phyloP scores from a whole-genome alignment of 92 coral and sea anemone species.

The Porites rus region DNA sequence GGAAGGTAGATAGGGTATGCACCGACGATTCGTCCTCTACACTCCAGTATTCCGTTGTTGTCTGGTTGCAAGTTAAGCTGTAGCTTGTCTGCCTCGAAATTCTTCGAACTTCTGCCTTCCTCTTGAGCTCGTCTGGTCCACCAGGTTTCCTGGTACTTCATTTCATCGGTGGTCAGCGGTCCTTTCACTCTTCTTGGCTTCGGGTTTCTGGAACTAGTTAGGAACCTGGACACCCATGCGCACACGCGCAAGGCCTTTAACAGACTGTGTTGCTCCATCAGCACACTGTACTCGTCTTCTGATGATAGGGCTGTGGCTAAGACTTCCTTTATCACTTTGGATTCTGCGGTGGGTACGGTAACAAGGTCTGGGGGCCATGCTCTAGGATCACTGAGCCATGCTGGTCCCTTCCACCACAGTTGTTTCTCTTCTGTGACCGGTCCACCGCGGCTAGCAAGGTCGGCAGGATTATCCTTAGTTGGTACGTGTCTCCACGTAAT shows the following conservation, averaged over 20 bases:
- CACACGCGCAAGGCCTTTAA: slow-evolving; percentile 46
- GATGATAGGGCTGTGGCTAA: slow-evolving; percentile 72
- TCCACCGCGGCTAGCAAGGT: slow-evolving; percentile 73
- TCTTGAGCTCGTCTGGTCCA: slow-evolving; percentile 23
- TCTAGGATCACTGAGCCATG: slow-evolving; percentile 67
- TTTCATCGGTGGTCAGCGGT: slow-evolving; percentile 65
- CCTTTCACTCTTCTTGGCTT: slow-evolving; percentile 34
- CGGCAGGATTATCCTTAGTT: slow-evolving; percentile 73
- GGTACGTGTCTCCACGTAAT: slow-evolving; percentile 71
- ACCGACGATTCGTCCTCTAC: slow-evolving; percentile 17
- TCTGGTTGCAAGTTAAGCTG: slow-evolving; percentile 19
- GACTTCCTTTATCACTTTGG: slow-evolving; percentile 60
- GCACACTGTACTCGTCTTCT: slow-evolving; percentile 47
- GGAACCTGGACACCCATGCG: slow-evolving; percentile 42
- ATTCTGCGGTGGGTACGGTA: slow-evolving; percentile 58
- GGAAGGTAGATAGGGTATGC: slow-evolving; percentile 3
- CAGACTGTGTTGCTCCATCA: slow-evolving; percentile 37
- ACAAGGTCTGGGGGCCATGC: slow-evolving; percentile 71
- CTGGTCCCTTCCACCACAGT: slow-evolving; percentile 81
- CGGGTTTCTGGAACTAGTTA: slow-evolving; percentile 15
- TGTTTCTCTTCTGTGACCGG: slow-evolving; percentile 38
- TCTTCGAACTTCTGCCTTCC: background rate
- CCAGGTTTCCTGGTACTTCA: slow-evolving; percentile 41
- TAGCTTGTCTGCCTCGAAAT: background rate
- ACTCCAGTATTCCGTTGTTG: background rate